Conservation (phyloP, 2,888 invertebrate species). For the Dicyrtoma fusca region DNA sequence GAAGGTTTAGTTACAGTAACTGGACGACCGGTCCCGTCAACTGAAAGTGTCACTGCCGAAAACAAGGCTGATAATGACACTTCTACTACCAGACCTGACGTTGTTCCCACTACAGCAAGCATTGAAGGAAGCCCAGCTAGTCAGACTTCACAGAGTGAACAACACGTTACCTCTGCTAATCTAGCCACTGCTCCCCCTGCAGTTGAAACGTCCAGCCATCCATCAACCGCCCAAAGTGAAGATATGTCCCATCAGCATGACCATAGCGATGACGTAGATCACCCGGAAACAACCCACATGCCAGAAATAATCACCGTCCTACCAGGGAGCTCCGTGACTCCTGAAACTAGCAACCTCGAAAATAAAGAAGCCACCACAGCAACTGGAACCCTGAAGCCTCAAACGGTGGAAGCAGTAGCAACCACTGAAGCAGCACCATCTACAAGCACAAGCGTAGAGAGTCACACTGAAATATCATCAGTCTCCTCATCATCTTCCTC, state of each 20-base stretch:
- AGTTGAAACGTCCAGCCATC: not conserved
- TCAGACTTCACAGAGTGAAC: not conserved
- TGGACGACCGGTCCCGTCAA: not conserved
- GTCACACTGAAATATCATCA: conserved; percentile 33
- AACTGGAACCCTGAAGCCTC: not conserved
- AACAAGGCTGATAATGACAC: not conserved
- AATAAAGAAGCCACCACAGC: not conserved
- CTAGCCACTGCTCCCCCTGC: not conserved
- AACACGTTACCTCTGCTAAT: not conserved
- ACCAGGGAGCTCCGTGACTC: conserved; percentile 12
- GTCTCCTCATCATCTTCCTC: conserved; percentile 26
- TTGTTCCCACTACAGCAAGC: not conserved
- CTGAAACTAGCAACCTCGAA: conserved; percentile 27
- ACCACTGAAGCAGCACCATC: not conserved
- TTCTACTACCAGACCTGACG: not conserved
- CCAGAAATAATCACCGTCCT: conserved; percentile 11
- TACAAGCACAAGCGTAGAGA: conserved; percentile 22
- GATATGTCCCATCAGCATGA: not conserved
- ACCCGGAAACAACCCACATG: not conserved
- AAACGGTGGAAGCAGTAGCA: conserved; percentile 11
- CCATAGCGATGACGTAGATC: not conserved
- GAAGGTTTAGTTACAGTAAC: conserved; percentile 24
- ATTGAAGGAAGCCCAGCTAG: too few species aligned
- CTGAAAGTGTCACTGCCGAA: not conserved
- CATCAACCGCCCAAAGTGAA: not conserved